Evolutionary conservation across 2,113 vertebrate species (phyloP).

Genomic region (Pycnonotus jocosus): DNA sequence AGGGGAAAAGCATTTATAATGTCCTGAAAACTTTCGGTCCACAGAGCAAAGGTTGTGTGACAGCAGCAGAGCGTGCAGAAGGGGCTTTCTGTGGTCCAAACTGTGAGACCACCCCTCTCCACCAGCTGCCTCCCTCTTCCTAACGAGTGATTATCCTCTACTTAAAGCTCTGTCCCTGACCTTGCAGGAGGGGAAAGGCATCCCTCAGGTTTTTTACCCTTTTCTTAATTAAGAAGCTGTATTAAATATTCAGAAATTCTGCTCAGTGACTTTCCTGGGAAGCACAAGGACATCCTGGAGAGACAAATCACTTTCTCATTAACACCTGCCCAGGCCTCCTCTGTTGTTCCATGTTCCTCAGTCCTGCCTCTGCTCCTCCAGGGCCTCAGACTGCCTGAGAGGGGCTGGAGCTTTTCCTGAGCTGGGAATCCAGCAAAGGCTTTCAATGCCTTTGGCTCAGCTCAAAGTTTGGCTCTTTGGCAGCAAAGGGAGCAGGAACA

Average conservation of each 20-base stretch:
- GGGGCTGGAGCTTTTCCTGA: not conserved
- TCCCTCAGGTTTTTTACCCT: conserved; percentile 29
- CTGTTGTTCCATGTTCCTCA: not conserved
- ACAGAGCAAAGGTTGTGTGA: too few species aligned
- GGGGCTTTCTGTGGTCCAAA: not conserved
- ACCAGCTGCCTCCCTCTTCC: not conserved
- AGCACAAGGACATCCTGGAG: conserved; percentile 31
- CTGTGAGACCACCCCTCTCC: not conserved
- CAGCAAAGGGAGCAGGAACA: not conserved
- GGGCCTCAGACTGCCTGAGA: not conserved
- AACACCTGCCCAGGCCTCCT: not conserved
- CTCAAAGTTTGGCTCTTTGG: not conserved
- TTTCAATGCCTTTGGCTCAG: not conserved
- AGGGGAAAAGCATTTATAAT: not conserved
- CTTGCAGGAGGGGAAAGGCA: not conserved
- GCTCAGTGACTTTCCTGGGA: conserved; percentile 23
- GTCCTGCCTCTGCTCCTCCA: not conserved
- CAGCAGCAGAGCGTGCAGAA: not conserved
- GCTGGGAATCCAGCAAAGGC: not conserved
- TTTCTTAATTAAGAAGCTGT: conserved; percentile 42
- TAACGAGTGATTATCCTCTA: not conserved
- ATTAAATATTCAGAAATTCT: conserved; percentile 55
- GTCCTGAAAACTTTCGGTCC: not conserved
- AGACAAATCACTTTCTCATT: conserved; percentile 42
- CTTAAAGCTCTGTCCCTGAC: conserved; percentile 11